Percentiles rank a stretch among this genome's conserved stretches.
Conservation (phyloP, 2,888 invertebrate genomes). For the Lasioglossum zephyrum region DNA sequence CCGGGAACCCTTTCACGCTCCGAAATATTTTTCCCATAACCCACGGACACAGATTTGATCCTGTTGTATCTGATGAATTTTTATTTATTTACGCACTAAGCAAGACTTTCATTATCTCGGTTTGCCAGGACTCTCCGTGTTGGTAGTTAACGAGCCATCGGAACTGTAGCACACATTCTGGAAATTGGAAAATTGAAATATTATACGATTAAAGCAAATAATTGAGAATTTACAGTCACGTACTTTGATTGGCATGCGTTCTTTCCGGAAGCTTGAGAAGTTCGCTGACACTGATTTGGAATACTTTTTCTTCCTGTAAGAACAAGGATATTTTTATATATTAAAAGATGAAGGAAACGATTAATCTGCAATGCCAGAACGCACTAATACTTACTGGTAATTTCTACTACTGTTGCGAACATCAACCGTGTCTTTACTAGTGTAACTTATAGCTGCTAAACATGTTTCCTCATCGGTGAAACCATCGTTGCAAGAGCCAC, state of each 20-base stretch:
- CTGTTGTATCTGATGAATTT: neutral
- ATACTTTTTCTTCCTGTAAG: constrained; percentile 57
- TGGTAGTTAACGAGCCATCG: constrained; percentile 67
- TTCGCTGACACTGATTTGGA: constrained; percentile 69
- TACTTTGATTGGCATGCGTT: constrained; percentile 66
- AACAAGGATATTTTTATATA: too few species aligned
- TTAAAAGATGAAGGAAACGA: neutral
- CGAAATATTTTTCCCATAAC: neutral
- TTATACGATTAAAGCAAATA: neutral
- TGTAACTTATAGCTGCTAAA: constrained; percentile 76
- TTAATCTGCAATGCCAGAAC: neutral
- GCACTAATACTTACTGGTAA: constrained; percentile 57
- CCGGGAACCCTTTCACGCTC: neutral
- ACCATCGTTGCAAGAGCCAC: constrained; percentile 63
- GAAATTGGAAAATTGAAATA: neutral
- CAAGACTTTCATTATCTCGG: constrained; percentile 43
- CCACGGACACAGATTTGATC: too few species aligned
- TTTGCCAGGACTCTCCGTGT: constrained; percentile 67
- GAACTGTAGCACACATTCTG: constrained; percentile 68
- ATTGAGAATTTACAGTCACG: constrained; percentile 12
- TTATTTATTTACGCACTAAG: constrained; percentile 40
- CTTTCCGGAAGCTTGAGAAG: constrained; percentile 60
- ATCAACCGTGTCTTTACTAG: constrained; percentile 71
- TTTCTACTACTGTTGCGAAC: constrained; percentile 58
- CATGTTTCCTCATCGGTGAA: constrained; percentile 76